A percentile compares a stretch with the other conserved stretches of the same genome.
phyloP scores from a whole-genome alignment of 2,888 invertebrate species.

The Spodoptera littoralis region DNA sequence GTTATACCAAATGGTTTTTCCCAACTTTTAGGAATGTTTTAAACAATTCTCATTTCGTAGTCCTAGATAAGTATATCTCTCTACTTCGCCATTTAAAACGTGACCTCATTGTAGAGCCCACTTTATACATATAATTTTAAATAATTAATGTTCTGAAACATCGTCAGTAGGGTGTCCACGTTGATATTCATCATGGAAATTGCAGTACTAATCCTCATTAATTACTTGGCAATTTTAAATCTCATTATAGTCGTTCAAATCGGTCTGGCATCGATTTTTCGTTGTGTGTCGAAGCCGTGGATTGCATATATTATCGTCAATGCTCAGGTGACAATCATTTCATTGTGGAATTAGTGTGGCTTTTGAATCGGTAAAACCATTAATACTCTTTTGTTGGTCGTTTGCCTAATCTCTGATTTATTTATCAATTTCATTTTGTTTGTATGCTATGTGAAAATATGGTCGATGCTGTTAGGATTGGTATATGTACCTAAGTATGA shows the following conservation, averaged over 20 bases:
- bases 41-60: too few species aligned
- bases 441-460: too few species aligned
- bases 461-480: too few species aligned
- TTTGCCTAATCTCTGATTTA: constrained; percentile 10
- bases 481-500: too few species aligned
- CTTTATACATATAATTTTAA: constrained; percentile 21
- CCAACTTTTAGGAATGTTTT: too few species aligned
- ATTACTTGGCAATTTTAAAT: constrained; percentile 84
- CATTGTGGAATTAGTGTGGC: constrained; percentile 43
- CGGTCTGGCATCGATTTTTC: constrained; percentile 84
- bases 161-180: constrained; percentile 30
- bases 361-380: constrained; percentile 29
- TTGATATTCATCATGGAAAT: constrained; percentile 64
- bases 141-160: constrained; percentile 21
- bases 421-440: constrained; percentile 4
- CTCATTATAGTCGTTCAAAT: constrained; percentile 84
- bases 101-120: neutral
- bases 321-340: constrained; percentile 75
- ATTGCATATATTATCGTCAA: constrained; percentile 79
- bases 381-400: constrained; percentile 30
- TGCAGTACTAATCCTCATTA: constrained; percentile 81
- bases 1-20: too few species aligned
- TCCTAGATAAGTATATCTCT: neutral
- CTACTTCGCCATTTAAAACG: neutral
- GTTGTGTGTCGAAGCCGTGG: constrained; percentile 60